Percentiles rank a stretch among this genome's conserved stretches.
Conservation (phyloP, 2,113 vertebrate species). For the Xiphophorus hellerii region DNA sequence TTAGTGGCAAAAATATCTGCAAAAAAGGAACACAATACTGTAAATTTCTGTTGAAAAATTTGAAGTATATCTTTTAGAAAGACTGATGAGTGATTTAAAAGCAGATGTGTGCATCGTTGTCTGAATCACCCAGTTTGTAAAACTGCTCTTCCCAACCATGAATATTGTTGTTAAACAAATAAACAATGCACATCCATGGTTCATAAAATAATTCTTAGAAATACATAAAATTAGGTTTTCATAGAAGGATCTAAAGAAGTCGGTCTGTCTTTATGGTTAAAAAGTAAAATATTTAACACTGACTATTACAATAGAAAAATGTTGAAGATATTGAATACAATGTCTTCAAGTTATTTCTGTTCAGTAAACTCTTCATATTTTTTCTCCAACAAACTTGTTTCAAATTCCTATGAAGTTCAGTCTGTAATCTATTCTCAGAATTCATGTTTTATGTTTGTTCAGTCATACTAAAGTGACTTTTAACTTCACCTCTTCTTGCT, state of each 20-base stretch:
- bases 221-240: background rate
- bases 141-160: no score
- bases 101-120: no score
- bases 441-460: constrained; percentile 7
- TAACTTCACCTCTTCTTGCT: constrained; percentile 6
- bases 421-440: constrained; percentile 6
- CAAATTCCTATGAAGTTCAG: background rate
- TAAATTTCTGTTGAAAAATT: no score
- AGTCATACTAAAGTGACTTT: constrained; percentile 5
- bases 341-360: background rate
- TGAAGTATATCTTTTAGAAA: no score
- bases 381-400: background rate
- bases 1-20: no score
- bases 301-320: background rate
- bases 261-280: background rate
- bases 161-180: background rate
- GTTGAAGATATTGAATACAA: background rate
- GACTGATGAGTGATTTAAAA: no score
- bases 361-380: background rate
- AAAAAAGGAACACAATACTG: no score
- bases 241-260: background rate
- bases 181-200: constrained; percentile 1
- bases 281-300: background rate
- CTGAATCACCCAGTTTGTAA: no score
- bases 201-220: no score